Evolutionary conservation across 2,888 invertebrate species (phyloP).

Genomic region (Coleophora flavipennella): DNA sequence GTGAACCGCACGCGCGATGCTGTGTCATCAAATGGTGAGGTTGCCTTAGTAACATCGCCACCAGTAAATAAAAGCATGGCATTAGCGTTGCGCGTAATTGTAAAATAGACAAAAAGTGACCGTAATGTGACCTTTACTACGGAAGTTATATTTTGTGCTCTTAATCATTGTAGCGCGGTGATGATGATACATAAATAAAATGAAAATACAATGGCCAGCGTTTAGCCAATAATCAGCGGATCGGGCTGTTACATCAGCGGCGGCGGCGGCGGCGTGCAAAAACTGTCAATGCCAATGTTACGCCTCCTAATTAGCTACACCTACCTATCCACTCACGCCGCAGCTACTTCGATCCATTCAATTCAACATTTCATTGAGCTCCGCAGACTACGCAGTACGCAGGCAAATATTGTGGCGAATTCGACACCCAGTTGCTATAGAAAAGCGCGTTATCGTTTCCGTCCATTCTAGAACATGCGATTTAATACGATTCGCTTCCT

Average conservation of each 20-base stretch:
- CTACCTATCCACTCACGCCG: too few relatives aligned
- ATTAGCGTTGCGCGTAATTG: too few relatives aligned
- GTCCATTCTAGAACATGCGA: conserved; percentile 23
- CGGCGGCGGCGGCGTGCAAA: conserved; percentile 50
- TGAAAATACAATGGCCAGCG: conserved; percentile 45
- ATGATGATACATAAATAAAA: conserved; percentile 43
- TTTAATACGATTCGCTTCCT: conserved; percentile 39
- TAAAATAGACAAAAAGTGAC: conserved; percentile 11
- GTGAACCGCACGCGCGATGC: too few relatives aligned
- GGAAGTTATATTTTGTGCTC: conserved; percentile 30
- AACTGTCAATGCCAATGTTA: conserved; percentile 57
- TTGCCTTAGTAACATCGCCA: too few relatives aligned
- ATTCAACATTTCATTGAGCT: too few relatives aligned
- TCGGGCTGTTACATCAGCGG: conserved; percentile 47
- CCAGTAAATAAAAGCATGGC: too few relatives aligned
- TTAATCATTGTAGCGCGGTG: conserved; percentile 44
- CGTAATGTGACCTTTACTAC: conserved; percentile 33
- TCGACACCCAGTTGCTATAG: too few relatives aligned
- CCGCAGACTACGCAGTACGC: too few relatives aligned
- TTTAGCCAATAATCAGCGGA: conserved; percentile 27
- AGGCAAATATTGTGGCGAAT: too few relatives aligned
- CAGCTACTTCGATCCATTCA: too few relatives aligned
- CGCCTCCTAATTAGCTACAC: conserved; percentile 25
- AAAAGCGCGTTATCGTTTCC: conserved; percentile 19
- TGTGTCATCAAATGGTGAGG: too few relatives aligned